Conservation (phyloP, 2,797 vertebrate species). For the Alosa sapidissima region DNA sequence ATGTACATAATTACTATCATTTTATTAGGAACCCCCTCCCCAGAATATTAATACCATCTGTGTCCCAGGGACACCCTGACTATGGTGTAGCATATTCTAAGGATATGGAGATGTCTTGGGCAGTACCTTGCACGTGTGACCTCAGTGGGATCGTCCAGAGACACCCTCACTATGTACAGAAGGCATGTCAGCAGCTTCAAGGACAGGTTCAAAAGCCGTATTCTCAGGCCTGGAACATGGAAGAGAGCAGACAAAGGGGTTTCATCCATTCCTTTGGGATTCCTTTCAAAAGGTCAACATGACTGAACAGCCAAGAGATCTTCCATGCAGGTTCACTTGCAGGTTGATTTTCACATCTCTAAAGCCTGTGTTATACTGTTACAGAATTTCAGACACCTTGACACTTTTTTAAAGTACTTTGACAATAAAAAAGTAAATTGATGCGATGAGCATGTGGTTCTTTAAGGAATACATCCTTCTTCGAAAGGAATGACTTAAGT, state of each 20-base stretch:
- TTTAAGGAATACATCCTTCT: no score
- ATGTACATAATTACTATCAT: not conserved
- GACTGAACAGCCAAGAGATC: not conserved
- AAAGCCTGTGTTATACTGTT: no score
- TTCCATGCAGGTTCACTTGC: not conserved
- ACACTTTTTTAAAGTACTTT: no score
- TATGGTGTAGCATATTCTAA: not conserved
- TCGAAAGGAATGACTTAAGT: no score
- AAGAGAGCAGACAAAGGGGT: slow-evolving; percentile 22
- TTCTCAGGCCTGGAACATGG: slow-evolving; percentile 74
- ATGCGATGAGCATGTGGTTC: no score
- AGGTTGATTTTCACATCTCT: no score
- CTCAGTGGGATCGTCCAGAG: slow-evolving; percentile 69
- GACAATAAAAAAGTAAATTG: no score
- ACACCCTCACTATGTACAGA: slow-evolving; percentile 80
- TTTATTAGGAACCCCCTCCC: not conserved
- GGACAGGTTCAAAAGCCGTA: slow-evolving; percentile 83
- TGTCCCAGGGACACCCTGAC: not conserved
- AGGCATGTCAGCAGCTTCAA: slow-evolving; percentile 83
- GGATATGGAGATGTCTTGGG: not conserved
- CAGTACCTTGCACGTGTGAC: slow-evolving; percentile 54
- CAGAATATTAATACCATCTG: not conserved
- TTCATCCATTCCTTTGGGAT: not conserved
- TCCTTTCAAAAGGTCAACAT: not conserved
- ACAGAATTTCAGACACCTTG: no score